Conservation (phyloP, 2,797 vertebrate genomes). For the Mormyrus hasselquistii region DNA sequence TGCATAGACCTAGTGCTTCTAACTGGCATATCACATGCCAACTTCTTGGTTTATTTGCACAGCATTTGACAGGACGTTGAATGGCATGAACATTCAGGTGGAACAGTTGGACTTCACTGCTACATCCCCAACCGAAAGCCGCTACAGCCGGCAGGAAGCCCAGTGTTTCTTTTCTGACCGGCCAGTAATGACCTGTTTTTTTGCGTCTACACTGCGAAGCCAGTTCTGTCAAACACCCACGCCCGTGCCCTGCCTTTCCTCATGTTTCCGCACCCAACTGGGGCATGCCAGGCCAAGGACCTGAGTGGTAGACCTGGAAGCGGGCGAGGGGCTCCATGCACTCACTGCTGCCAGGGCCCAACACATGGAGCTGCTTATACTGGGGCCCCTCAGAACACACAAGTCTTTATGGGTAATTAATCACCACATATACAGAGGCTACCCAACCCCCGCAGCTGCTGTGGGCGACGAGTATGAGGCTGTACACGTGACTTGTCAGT, state of each 20-base stretch:
- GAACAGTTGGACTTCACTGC: not conserved
- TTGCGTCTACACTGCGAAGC: not conserved
- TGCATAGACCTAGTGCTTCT: not conserved
- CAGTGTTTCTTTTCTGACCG: not conserved
- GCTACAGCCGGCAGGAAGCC: not conserved
- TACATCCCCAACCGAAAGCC: not conserved
- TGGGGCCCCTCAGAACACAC: not conserved
- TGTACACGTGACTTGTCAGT: conserved; percentile 18
- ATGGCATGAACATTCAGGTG: not conserved
- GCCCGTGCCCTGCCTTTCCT: not conserved
- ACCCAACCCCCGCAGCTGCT: conserved; percentile 11
- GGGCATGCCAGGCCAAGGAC: not conserved
- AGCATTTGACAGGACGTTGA: not conserved
- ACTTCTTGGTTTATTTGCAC: not conserved
- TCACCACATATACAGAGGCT: conserved; percentile 32
- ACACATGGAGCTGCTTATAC: conserved; percentile 25
- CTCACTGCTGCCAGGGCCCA: not conserved
- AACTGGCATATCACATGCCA: not conserved
- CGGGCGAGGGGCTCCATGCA: not conserved
- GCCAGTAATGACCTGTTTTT: not conserved
- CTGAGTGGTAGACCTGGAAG: not conserved
- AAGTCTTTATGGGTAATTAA: conserved; percentile 30
- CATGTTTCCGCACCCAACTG: not conserved
- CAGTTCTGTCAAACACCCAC: not conserved
- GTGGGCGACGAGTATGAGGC: conserved; percentile 5